Evolutionary conservation across 2,797 vertebrate genomes (phyloP).

Genomic region (Chelonia mydas): DNA sequence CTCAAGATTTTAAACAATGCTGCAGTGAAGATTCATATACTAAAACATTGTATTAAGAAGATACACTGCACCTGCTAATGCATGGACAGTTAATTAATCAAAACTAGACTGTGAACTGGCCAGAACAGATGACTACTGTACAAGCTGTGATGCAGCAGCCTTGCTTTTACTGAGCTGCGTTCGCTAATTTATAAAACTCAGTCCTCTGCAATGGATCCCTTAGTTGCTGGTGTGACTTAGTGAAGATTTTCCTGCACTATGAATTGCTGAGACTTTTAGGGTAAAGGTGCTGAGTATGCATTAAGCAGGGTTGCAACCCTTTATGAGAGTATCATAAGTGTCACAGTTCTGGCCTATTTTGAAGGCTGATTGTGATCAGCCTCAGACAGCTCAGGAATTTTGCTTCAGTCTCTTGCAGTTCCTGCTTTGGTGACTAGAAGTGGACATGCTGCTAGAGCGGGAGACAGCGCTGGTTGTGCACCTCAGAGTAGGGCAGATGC

Average conservation of each 20-base stretch:
- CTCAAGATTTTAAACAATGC: not conserved
- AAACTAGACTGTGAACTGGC: not conserved
- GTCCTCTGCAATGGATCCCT: not conserved
- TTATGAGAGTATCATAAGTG: not conserved
- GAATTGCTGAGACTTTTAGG: not conserved
- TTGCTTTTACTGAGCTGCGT: not conserved
- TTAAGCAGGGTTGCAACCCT: not conserved
- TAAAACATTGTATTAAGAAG: constrained; percentile 9
- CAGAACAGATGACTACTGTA: not conserved
- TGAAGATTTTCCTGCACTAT: constrained; percentile 1
- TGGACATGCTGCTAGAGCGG: not conserved
- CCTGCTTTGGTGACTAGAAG: not conserved
- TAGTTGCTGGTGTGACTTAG: not conserved
- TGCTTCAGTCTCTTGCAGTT: not conserved
- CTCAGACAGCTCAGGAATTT: not conserved
- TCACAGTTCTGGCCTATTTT: rapidly evolving
- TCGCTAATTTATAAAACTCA: not conserved
- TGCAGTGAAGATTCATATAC: not conserved
- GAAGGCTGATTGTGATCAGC: not conserved
- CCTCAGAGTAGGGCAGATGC: not conserved
- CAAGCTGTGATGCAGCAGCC: not conserved
- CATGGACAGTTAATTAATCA: not conserved
- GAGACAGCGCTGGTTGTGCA: not conserved
- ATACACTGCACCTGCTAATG: not conserved
- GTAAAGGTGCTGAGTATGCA: not conserved